Evolutionary conservation across 2,113 vertebrate species (phyloP), one percentile per base, ranked within the genome.

Genomic region (Glareola pratincola): DNA sequence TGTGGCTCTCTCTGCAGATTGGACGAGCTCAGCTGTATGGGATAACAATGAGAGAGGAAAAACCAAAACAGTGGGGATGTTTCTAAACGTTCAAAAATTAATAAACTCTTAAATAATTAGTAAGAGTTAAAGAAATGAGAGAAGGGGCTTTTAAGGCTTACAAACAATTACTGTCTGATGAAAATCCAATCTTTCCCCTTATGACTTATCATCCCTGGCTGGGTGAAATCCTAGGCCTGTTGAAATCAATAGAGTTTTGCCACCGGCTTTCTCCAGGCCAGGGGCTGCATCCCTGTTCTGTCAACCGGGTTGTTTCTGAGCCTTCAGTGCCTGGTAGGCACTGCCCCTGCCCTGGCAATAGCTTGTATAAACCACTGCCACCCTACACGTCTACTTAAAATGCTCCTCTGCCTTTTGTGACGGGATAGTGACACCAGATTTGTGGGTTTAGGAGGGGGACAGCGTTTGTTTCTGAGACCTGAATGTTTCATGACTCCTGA

Each of bases 61-160:
- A 71, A 88, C 73, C 41, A 78, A 76, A 93, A 63, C 56, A 75
- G 50, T 10, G 74, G 41, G 77, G 43, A 60, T 53, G 37, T 59
- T 63, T 54, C 83, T 56, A 64, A 84, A 74, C 89, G 3, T 60
- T 84, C 84, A 89, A 89, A 90, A 96, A 97, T 97, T 96, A 95
- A 94, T 97, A 97, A 93, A 92, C 36, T 34, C 85, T 94, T 88
- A 83, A 95, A 77, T 91, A 93, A 94, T 88, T 71, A 54, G 74
- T 62, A 74, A 77, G 79, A 77, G 41, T 30, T 72, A 56, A 94
- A 80, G 53, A 94, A 96, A 95, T 93, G 43, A 94, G 53, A 66
- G 51, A 67, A 72, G 34, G 53, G 63, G 34, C 50, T 95, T 94
- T 93, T 92, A 93, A 96, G 69, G 93, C 64, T 91, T 88, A 69